Evolutionary conservation across 2,113 vertebrate genomes (phyloP), one percentile per base, ranked within the genome.

Genomic region (Ascaphus truei): DNA sequence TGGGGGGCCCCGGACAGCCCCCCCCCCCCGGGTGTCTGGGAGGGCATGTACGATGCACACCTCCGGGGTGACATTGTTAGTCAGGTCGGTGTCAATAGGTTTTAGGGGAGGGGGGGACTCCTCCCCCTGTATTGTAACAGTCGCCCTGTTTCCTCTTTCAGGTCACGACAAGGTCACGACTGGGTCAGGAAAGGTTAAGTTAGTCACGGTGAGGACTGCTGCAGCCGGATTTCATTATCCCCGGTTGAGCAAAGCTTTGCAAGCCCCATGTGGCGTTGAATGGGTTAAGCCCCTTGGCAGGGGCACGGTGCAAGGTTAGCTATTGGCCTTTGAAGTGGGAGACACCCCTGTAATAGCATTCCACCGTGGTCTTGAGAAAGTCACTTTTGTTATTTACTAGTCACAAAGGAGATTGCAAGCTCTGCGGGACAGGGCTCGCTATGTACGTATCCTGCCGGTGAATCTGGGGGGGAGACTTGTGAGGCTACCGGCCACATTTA

Each of bases 121-220:
- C 66, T 72, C 74, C 55, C 72, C 73, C 72, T 77, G 75, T 76
- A 78, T 79, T 56, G 76, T 76, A 67, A 63, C 78, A 71, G 72
- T 60, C 0, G 15, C 0, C 57, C 51, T 59, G 75, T 52, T 79
- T 36, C 67, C 80, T 29, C 57, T 72, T 66, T 76, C 74, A 77
- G 84, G 81, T 86, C 81, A 80, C 57, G 75, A 77, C 79, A 79
- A 80, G 83, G 83, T 66, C 83, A 75, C 8, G 75, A 78, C 80
- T 83, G 33, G n/a, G 71, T 64, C 76, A 3, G 67, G 56, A 13
- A 76, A 78, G 81, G 81, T 83, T 77, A 82, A 79, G 64, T 68
- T 0, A 71, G 75, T 75, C 22, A 57, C 55, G 25, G 43, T 36
- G 18, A 43, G 0, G 20, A 57, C 53, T 25, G 30, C 29, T 48